Percentiles rank a stretch among this genome's conserved stretches.
Conservation (phyloP, 1,140 invertebrate species). For the Achatina immaculata region DNA sequence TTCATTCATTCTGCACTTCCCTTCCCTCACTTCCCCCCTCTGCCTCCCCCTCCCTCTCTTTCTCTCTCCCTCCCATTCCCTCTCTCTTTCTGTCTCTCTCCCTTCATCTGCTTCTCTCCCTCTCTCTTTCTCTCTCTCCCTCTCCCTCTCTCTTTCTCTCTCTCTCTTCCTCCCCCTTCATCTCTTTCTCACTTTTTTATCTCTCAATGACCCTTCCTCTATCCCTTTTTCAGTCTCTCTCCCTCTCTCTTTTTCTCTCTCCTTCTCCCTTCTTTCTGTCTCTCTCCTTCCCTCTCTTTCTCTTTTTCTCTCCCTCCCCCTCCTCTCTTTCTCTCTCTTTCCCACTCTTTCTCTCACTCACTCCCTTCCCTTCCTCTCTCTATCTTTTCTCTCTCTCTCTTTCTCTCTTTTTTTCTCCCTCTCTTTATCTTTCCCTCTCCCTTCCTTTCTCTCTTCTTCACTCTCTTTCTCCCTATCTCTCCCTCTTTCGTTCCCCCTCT, state of each 20-base stretch:
- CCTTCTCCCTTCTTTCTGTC: conserved; percentile 38
- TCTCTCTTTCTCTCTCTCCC: too few relatives aligned
- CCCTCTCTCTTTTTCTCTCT: not conserved
- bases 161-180: too few relatives aligned
- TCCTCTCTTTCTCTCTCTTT: not conserved
- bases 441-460: not conserved
- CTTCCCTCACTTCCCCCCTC: too few relatives aligned
- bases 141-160: too few relatives aligned
- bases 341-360: not conserved
- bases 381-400: not conserved
- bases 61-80: too few relatives aligned
- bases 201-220: too few relatives aligned
- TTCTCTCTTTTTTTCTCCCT: not conserved
- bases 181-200: too few relatives aligned
- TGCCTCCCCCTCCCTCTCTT: too few relatives aligned
- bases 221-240: not conserved
- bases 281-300: not conserved
- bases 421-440: not conserved
- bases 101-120: too few relatives aligned
- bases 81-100: too few relatives aligned
- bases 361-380: not conserved
- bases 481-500: not conserved
- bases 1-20: too few relatives aligned
- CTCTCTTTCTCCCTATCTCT: not conserved
- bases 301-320: not conserved